Evolutionary conservation across 30 jellyfish, hydroid and myxozoan genomes (phyloP).

Genomic region (Cassiopea andromeda): DNA sequence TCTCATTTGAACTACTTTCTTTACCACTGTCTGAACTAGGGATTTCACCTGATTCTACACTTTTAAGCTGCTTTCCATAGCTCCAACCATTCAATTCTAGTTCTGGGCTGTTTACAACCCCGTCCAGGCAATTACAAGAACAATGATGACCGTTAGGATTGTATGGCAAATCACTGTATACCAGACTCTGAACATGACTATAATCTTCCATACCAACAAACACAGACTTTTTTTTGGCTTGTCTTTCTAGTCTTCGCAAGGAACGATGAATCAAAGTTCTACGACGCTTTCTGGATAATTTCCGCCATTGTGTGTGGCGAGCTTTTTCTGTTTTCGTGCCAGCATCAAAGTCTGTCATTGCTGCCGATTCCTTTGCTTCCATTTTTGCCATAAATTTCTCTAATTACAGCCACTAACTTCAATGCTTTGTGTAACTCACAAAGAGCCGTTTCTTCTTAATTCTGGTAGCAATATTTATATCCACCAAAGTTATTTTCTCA

Average conservation of each 20-base stretch:
- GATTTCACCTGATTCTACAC: not conserved
- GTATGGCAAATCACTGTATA: slow-evolving; percentile 63
- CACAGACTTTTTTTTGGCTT: slow-evolving; percentile 48
- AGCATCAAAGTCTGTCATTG: slow-evolving; percentile 34
- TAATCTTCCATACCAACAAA: slow-evolving; percentile 60
- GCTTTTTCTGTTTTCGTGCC: slow-evolving; percentile 36
- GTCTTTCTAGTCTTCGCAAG: slow-evolving; percentile 37
- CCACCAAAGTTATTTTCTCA: not conserved
- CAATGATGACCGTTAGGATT: slow-evolving; percentile 80
- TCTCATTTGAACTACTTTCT: not conserved
- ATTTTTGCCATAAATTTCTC: not conserved
- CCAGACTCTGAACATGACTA: slow-evolving; percentile 70
- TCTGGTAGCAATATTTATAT: not conserved
- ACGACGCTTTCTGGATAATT: slow-evolving; percentile 54
- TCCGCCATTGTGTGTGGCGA: slow-evolving; percentile 71
- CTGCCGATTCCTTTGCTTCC: slow-evolving; percentile 22
- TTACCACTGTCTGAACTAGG: slow-evolving; percentile 16
- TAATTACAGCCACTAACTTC: not conserved
- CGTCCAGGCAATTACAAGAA: slow-evolving; percentile 72
- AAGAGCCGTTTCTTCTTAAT: not conserved
- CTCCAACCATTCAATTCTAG: slow-evolving; percentile 50
- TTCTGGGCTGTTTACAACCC: slow-evolving; percentile 39
- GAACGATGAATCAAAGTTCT: slow-evolving; percentile 49
- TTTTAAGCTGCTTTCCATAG: slow-evolving; percentile 24
- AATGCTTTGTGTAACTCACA: not conserved